Conservation (phyloP, 2,113 vertebrate genomes). For the Carettochelys insculpta region DNA sequence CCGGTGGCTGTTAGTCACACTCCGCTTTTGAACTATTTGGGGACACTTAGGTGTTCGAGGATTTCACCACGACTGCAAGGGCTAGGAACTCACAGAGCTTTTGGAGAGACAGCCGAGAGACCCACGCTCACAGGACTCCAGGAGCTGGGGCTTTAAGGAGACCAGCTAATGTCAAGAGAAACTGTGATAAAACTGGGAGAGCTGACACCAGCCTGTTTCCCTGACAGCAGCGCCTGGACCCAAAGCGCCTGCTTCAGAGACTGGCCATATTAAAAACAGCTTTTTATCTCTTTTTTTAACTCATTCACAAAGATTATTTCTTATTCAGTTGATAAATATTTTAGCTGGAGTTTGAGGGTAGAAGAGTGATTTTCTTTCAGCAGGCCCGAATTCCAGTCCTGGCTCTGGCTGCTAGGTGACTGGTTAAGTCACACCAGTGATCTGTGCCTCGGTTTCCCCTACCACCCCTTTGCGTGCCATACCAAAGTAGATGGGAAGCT, state of each 20-base stretch:
- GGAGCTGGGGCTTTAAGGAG: accelerated
- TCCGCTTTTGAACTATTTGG: accelerated
- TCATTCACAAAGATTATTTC: neutral
- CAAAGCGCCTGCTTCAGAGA: neutral
- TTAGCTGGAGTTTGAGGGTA: neutral
- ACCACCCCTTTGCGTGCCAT: neutral
- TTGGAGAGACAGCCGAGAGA: accelerated
- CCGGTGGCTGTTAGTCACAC: accelerated
- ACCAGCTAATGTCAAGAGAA: neutral
- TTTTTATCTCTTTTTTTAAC: neutral
- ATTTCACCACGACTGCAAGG: neutral
- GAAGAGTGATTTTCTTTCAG: neutral
- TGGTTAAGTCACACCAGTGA: neutral
- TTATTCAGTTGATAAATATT: neutral
- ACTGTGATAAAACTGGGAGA: neutral
- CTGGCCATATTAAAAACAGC: neutral
- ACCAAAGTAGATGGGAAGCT: neutral
- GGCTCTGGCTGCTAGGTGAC: neutral
- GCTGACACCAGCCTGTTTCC: neutral
- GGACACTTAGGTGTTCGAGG: neutral
- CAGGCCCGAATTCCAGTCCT: neutral
- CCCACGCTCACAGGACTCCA: accelerated
- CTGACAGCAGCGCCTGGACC: neutral
- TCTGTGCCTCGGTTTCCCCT: neutral
- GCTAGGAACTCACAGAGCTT: neutral